Conservation (phyloP, 2,888 invertebrate genomes). For the Heterodera filipjevi region DNA sequence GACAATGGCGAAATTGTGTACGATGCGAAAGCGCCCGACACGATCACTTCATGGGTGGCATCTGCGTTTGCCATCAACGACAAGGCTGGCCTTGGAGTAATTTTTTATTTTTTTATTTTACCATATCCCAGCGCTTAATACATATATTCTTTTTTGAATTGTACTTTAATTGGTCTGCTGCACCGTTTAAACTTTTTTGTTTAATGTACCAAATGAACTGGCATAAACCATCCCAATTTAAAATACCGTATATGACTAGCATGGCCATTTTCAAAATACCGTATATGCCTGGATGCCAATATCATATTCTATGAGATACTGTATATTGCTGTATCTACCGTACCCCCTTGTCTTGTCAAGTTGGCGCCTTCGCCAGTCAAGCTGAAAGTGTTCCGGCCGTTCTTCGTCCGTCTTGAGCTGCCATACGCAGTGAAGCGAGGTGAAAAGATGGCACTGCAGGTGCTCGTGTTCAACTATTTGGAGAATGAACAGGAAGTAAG, state of each 20-base stretch:
- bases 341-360: not conserved
- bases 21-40: constrained; percentile 77
- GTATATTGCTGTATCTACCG: no score
- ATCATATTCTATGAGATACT: no score
- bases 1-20: constrained; percentile 69
- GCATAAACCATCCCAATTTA: no score
- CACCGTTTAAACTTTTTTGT: no score
- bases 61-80: constrained; percentile 82
- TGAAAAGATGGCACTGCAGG: constrained; percentile 84
- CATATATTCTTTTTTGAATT: not conserved
- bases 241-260: no score
- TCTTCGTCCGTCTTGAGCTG: constrained; percentile 82
- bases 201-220: no score
- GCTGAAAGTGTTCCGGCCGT: constrained; percentile 80
- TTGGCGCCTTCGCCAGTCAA: constrained; percentile 52
- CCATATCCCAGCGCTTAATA: not conserved
- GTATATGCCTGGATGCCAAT: not conserved
- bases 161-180: no score
- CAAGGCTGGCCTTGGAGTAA: constrained; percentile 77
- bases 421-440: constrained; percentile 86
- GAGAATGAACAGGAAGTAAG: constrained; percentile 72
- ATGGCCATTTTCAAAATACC: no score
- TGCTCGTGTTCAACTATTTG: constrained; percentile 75
- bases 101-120: not conserved
- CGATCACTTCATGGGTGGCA: constrained; percentile 82